Conservation (phyloP, 2,888 invertebrate genomes). For the Dendrolimus houi region DNA sequence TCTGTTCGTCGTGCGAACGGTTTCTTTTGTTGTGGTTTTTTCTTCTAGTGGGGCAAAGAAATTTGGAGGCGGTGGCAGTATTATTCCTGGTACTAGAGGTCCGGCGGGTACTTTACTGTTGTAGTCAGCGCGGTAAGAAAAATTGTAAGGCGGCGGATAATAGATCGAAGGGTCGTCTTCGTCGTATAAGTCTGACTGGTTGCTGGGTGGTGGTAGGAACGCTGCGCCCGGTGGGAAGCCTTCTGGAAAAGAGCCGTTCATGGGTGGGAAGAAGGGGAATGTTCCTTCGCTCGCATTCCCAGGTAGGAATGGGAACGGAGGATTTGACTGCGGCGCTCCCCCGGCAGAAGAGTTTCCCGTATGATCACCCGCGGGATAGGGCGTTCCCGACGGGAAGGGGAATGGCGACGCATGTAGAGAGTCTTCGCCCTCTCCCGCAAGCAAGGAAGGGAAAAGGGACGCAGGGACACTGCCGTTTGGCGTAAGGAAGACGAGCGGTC, state of each 20-base stretch:
- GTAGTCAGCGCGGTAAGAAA: constrained; percentile 88
- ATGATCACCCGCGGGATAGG: constrained; percentile 75
- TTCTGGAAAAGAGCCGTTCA: constrained; percentile 76
- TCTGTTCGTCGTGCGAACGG: constrained; percentile 26
- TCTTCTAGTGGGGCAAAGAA: constrained; percentile 86
- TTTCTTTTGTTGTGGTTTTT: constrained; percentile 43
- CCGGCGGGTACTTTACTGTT: constrained; percentile 87
- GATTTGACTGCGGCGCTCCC: constrained; percentile 79
- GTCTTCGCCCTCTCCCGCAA: constrained; percentile 78
- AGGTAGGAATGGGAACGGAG: constrained; percentile 79
- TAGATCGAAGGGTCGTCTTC: constrained; percentile 94
- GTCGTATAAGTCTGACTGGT: constrained; percentile 86
- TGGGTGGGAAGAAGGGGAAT: constrained; percentile 72
- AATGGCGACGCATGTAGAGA: constrained; percentile 71
- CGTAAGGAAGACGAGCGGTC: constrained; percentile 91
- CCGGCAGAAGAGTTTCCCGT: constrained; percentile 81
- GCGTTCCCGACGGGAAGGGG: constrained; percentile 76
- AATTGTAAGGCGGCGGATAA: constrained; percentile 94
- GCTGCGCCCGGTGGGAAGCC: constrained; percentile 74
- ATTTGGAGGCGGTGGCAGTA: constrained; percentile 91
- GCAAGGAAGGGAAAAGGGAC: constrained; percentile 80
- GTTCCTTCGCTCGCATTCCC: constrained; percentile 75
- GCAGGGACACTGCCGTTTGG: constrained; percentile 85
- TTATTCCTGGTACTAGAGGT: constrained; percentile 91
- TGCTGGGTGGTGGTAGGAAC: constrained; percentile 82